Base-by-base conservation (phyloP, 2,113 vertebrate species). In the Peromyscus californicus region DNA sequence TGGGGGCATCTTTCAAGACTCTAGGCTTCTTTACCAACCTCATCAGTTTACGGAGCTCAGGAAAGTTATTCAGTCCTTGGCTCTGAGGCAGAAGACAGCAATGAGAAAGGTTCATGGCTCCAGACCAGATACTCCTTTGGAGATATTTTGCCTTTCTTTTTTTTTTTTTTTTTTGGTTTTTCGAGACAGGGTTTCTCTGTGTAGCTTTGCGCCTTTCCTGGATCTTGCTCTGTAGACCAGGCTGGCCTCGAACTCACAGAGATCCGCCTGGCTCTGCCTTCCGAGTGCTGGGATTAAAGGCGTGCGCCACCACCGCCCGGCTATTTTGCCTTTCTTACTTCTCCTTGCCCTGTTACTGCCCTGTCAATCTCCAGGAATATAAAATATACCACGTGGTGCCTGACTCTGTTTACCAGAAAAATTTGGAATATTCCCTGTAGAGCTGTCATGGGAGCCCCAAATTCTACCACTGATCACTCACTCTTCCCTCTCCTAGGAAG, bases 101-200 rank as follows among this genome's bases (percentile, higher is more conserved):
- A 39, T 0, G 48, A 63, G 67, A 5, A 5, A 10, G 57, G 15
- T 36, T 22, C 84, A 17, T 70, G 57, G 48, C 79, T 94, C 87
- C 67, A 48, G 91, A 70, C 5, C 13, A 74, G 54, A 26, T 3
- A 10, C 1, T 42, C 21, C 69, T 72, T 79, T 79, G 63, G 51
- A 79, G 51, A 88, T 63, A 22, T 70, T 87, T 84, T 79, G 57
- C n/a, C 22, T 51, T 67, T 94, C 74, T 89, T 89, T n/a, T n/a
- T n/a, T n/a, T n/a, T n/a, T n/a, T n/a, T n/a, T n/a, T n/a, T n/a
- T n/a, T n/a, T n/a, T n/a, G n/a, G n/a, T n/a, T n/a, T n/a, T n/a
- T n/a, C n/a, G n/a, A n/a, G n/a, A n/a, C n/a, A n/a, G n/a, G n/a
- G n/a, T n/a, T n/a, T n/a, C n/a, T n/a, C n/a, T n/a, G n/a, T n/a